Evolutionary conservation across 1,140 invertebrate genomes (phyloP).

Genomic region (Notospermus geniculatus): DNA sequence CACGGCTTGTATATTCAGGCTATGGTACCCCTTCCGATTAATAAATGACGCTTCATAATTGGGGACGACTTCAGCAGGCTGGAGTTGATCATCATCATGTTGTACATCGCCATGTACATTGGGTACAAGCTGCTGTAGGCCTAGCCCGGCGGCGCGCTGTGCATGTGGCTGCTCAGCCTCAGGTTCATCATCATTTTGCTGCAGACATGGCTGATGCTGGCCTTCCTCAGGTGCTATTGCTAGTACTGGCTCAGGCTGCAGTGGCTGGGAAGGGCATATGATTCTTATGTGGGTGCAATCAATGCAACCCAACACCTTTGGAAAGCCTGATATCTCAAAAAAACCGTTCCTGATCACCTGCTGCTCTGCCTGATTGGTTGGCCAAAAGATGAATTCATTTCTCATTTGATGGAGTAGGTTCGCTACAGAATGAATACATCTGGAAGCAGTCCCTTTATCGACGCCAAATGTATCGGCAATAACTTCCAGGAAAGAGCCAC

Average conservation of each 20-base stretch:
- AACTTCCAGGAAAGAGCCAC: conserved; percentile 20
- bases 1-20: conserved; percentile 3
- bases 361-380: neutral
- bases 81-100: too few species aligned
- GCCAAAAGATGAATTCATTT: neutral
- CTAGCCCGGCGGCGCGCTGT: too few species aligned
- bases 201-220: too few species aligned
- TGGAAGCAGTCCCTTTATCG: conserved; percentile 16
- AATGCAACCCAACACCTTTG: conserved; percentile 1
- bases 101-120: too few species aligned
- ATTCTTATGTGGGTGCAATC: conserved; percentile 4
- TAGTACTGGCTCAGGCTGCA: too few species aligned
- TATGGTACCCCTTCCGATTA: neutral
- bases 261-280: neutral
- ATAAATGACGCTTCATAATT: neutral
- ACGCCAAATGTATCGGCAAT: conserved; percentile 23
- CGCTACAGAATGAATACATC: conserved; percentile 13
- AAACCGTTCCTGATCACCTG: neutral
- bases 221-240: too few species aligned
- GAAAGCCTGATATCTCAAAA: neutral
- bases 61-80: too few species aligned
- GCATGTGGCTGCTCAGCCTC: too few species aligned
- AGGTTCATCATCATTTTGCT: too few species aligned
- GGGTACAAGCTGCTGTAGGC: too few species aligned
- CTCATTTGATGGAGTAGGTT: neutral